Evolutionary conservation across 2,888 invertebrate genomes (phyloP).

Genomic region (Gibbula magus): DNA sequence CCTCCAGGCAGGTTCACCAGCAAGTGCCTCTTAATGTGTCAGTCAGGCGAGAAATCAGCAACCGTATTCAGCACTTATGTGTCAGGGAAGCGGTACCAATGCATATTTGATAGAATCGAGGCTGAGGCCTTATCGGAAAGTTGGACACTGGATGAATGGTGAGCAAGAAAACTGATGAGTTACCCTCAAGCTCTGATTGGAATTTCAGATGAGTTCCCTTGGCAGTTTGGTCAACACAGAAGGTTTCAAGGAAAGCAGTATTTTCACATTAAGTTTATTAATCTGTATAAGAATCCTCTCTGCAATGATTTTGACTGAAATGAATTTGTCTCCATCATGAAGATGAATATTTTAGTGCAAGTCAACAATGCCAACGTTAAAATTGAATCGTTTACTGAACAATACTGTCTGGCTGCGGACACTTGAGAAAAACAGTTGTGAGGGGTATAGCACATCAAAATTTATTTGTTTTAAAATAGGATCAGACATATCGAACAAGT

Average conservation of each 20-base stretch:
- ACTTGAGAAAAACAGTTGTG: too few species aligned
- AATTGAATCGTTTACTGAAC: neutral
- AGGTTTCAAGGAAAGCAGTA: neutral
- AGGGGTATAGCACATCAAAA: too few species aligned
- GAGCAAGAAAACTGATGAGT: neutral
- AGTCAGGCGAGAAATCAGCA: neutral
- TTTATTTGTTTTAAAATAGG: too few species aligned
- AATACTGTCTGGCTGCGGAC: too few species aligned
- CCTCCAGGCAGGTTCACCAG: neutral
- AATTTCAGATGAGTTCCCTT: neutral
- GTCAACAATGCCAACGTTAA: neutral
- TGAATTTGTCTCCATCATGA: neutral
- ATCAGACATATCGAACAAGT: too few species aligned
- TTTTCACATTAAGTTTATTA: constrained; percentile 1
- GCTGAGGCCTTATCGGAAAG: neutral
- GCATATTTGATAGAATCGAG: neutral
- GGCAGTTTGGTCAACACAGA: neutral
- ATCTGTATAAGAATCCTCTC: neutral
- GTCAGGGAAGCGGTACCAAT: neutral
- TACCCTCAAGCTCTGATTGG: neutral
- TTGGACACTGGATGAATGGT: neutral
- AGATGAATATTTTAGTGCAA: neutral
- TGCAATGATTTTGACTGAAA: neutral
- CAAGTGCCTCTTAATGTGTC: neutral
- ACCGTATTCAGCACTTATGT: neutral